phyloP scores from a whole-genome alignment of 2,113 vertebrate genomes.

The Mus pahari region DNA sequence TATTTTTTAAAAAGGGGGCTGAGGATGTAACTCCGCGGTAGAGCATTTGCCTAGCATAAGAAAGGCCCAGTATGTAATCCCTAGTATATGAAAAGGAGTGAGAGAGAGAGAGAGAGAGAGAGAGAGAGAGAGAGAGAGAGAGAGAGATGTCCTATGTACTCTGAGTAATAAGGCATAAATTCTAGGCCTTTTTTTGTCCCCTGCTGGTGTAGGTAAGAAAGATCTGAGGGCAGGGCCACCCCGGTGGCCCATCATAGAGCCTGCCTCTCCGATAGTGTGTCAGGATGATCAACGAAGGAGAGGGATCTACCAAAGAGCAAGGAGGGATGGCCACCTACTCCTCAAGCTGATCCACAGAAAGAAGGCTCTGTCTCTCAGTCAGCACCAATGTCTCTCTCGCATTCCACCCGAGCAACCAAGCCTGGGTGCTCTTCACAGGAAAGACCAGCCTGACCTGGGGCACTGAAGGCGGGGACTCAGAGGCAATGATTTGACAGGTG shows the following conservation, averaged over 20 bases:
- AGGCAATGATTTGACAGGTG: too few relatives aligned
- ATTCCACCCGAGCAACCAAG: slow-evolving; percentile 24
- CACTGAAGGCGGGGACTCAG: not conserved
- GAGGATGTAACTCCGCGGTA: not conserved
- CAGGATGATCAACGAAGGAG: not conserved
- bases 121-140: not conserved
- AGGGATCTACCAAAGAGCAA: not conserved
- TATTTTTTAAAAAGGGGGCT: not conserved
- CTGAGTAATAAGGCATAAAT: not conserved
- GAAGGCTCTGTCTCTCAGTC: not conserved
- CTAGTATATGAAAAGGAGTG: not conserved
- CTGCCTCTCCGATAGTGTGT: not conserved
- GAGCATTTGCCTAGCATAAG: not conserved
- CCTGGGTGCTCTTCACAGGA: not conserved
- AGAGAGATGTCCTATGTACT: not conserved
- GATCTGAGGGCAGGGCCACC: not conserved
- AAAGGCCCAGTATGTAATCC: not conserved
- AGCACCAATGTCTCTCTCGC: slow-evolving; percentile 44
- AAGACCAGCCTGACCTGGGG: not conserved
- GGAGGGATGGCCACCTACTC: not conserved
- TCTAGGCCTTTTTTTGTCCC: not conserved
- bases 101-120: not conserved
- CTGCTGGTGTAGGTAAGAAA: not conserved
- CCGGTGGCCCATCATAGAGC: not conserved
- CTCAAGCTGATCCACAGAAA: not conserved